A percentile compares a stretch with the other conserved stretches of the same genome.
Evolutionary conservation across 2,797 vertebrate genomes (phyloP).

Genomic region (Leucoraja ocellata): DNA sequence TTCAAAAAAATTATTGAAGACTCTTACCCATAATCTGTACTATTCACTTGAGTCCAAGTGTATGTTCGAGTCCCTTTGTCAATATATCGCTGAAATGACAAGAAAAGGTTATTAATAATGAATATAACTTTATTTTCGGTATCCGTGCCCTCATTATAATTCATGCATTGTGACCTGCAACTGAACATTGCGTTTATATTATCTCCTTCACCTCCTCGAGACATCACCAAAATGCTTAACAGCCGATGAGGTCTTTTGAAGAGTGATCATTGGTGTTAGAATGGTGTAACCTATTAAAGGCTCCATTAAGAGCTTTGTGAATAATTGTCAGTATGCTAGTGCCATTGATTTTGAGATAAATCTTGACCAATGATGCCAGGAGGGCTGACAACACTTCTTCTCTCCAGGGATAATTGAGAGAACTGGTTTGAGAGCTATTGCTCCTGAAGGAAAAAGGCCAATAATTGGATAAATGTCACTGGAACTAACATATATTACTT

Average conservation of each 20-base stretch:
- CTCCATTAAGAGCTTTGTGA: too few species aligned
- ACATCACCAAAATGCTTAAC: neutral
- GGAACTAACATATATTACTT: neutral
- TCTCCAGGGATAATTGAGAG: neutral
- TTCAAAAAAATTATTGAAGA: neutral
- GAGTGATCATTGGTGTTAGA: neutral
- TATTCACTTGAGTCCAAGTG: slow-evolving; percentile 90
- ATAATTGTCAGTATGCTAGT: neutral
- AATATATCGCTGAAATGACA: slow-evolving; percentile 81
- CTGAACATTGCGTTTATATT: neutral
- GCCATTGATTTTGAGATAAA: neutral
- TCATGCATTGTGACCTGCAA: neutral
- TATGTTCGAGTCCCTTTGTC: slow-evolving; percentile 88
- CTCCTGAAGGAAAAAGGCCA: neutral
- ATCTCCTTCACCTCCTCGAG: neutral
- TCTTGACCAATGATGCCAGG: neutral
- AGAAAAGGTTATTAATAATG: neutral
- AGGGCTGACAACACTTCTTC: neutral
- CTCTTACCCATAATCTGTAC: slow-evolving; percentile 91
- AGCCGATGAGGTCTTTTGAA: neutral
- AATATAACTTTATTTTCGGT: neutral
- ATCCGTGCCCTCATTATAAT: neutral
- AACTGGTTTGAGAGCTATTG: neutral
- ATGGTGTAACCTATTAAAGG: too few species aligned
- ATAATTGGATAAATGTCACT: neutral